phyloP scores from a whole-genome alignment of 2,888 invertebrate species.

The Pelosia muscerda region DNA sequence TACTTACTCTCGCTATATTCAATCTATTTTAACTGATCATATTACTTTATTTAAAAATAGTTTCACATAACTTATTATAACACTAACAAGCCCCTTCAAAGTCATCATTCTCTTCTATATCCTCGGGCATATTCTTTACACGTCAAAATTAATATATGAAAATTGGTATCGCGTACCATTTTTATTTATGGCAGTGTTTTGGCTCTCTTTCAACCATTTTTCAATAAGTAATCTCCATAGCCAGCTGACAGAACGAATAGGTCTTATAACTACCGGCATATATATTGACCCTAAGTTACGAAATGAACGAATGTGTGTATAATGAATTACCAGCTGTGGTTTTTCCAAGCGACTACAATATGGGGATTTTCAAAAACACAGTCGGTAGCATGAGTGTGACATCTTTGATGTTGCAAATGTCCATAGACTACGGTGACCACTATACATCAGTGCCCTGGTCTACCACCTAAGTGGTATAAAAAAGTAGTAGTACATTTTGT shows the following conservation, averaged over 20 bases:
- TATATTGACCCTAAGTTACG: too few species aligned
- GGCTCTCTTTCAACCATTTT: constrained; percentile 72
- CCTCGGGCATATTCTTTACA: constrained; percentile 54
- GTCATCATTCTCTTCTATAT: constrained; percentile 35
- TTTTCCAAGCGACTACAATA: too few species aligned
- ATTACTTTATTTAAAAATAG: constrained; percentile 6
- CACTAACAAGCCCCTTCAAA: constrained; percentile 32
- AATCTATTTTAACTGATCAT: neutral
- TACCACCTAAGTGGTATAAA: too few species aligned
- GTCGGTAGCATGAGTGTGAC: too few species aligned
- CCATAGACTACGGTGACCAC: too few species aligned
- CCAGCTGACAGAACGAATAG: constrained; percentile 51
- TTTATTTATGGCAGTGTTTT: constrained; percentile 69
- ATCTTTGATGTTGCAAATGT: too few species aligned
- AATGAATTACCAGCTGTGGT: too few species aligned
- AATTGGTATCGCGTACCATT: constrained; percentile 58
- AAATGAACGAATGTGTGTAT: too few species aligned
- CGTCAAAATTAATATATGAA: constrained; percentile 71
- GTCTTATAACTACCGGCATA: too few species aligned
- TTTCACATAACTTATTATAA: neutral
- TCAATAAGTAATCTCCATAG: constrained; percentile 64
- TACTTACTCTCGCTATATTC: neutral
- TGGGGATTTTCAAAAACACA: too few species aligned
- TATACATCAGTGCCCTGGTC: too few species aligned
- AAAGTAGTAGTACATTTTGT: too few species aligned